Base-by-base conservation (phyloP, 1,140 invertebrate species). In the Chelonus insularis region DNA sequence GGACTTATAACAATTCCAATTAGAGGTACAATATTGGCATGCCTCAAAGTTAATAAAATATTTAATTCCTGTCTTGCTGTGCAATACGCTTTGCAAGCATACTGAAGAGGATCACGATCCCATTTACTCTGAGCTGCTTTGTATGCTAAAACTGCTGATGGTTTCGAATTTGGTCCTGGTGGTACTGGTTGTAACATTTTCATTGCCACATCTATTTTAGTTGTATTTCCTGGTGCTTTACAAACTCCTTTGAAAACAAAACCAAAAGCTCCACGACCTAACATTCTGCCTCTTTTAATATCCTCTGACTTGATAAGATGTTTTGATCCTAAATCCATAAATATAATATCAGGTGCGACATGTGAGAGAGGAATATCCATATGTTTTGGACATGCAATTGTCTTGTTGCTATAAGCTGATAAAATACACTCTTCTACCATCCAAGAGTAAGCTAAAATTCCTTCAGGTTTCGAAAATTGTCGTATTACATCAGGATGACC, bases 201-300 rank as follows among this genome's bases (percentile, higher is more conserved):
- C 77, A 98, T 89, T 0, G 97, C 97, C 0, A 98, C 94, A 63
- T 92, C 86, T 7, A 86, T 82, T 39, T 84, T 82, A 7, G 79
- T 76, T 63, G 85, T 77, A 3, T 83, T 80, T 0, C 85, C 82
- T 21, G 87, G 80, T 7, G 88, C 67, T 59, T 88, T 87, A 77
- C 92, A 91, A 1, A 85, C 86, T 0, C 88, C 95, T 72, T 90
- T 89, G 74, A 96, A 97, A 1, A 99, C 97, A 75, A 97, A 96
- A 1, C 97, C 97, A 84, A 99, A 99, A 0, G 96, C 96, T 0
- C 97, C 97, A 32, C 95, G 87, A 0, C 97, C 97, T n/a, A 97
- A 79, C 73, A 95, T 82, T 60, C 87, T 86, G 0, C 91, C 93
- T 51, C 90, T 82, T 32, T 88, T 87, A 3, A 99, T 86, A 60